phyloP scores from a whole-genome alignment of 2,888 invertebrate genomes.

The Idaea straminata region DNA sequence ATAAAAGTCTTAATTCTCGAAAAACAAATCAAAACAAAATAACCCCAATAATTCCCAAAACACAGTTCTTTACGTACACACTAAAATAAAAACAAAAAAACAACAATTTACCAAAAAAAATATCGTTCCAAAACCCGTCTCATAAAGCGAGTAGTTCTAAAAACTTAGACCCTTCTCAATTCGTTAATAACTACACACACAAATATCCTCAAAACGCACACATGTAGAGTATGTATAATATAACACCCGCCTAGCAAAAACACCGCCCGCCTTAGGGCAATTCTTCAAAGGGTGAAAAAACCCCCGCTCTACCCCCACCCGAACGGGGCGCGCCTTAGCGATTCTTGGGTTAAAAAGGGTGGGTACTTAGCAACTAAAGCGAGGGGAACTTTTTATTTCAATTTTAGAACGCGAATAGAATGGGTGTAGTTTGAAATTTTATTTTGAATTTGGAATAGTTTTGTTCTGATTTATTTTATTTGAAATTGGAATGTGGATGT shows the following conservation, averaged over 20 bases:
- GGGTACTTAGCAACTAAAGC: slow-evolving; percentile 74
- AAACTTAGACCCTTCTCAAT: slow-evolving; percentile 74
- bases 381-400: slow-evolving; percentile 45
- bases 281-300: slow-evolving; percentile 80
- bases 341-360: slow-evolving; percentile 79
- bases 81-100: slow-evolving; percentile 1
- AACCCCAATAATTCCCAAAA: background rate
- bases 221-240: slow-evolving; percentile 32
- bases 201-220: slow-evolving; percentile 52
- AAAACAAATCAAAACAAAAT: background rate
- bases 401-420: slow-evolving; percentile 30
- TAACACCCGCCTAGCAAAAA: slow-evolving; percentile 48
- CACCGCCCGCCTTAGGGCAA: slow-evolving; percentile 75
- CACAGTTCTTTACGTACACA: background rate
- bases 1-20: too few species aligned
- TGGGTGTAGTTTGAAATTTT: background rate
- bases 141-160: slow-evolving; percentile 49
- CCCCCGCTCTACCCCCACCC: slow-evolving; percentile 43
- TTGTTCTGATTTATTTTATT: background rate
- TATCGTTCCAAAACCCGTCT: slow-evolving; percentile 24
- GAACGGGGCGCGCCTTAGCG: slow-evolving; percentile 68
- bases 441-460: slow-evolving; percentile 10
- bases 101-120: slow-evolving; percentile 9
- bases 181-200: slow-evolving; percentile 66
- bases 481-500: background rate